Percentiles rank a stretch among this genome's conserved stretches.
These are phyloP conservation scores for Leptonema lineaticorne DNA, from an alignment of 1,140 invertebrate genomes.

Conservation along the genomic window DNA sequence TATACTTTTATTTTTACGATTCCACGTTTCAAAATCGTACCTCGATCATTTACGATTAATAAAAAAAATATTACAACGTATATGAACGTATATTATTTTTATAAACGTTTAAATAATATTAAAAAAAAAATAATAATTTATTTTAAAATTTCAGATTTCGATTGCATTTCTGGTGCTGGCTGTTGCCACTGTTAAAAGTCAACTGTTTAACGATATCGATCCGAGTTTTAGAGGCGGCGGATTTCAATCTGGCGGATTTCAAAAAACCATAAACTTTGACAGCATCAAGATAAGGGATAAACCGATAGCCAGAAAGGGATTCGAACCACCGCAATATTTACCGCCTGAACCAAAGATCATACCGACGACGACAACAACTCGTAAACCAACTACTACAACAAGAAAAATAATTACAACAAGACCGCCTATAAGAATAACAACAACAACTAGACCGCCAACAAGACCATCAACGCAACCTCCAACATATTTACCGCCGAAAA, in stretches of 20 bases:
- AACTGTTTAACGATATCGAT: slow-evolving; percentile 27
- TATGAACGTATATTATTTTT: too few species aligned
- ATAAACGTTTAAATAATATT: too few species aligned
- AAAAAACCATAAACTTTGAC: slow-evolving; percentile 28
- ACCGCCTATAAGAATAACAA: too few species aligned
- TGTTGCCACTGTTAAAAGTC: slow-evolving; percentile 3
- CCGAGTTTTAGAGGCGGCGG: background rate
- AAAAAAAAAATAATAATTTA: too few species aligned
- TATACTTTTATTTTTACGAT: too few species aligned
- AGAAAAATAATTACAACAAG: too few species aligned
- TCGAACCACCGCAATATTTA: slow-evolving; percentile 5
- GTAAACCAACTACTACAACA: slow-evolving; percentile 9
- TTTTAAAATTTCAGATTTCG: slow-evolving; percentile 5
- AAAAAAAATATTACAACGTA: too few species aligned
- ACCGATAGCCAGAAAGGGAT: slow-evolving; percentile 14
- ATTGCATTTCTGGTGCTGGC: slow-evolving; percentile 7
- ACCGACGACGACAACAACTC: slow-evolving; percentile 6
- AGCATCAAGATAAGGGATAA: background rate
- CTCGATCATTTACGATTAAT: too few species aligned
- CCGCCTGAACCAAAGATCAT: background rate
- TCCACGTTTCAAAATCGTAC: too few species aligned
- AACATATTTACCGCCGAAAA: slow-evolving; percentile 13
- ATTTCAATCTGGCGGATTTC: background rate
- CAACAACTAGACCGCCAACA: too few species aligned
- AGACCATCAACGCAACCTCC: slow-evolving; percentile 2